Conservation (phyloP, 2,797 vertebrate species). For the Cynodonichthys magdalenae region DNA sequence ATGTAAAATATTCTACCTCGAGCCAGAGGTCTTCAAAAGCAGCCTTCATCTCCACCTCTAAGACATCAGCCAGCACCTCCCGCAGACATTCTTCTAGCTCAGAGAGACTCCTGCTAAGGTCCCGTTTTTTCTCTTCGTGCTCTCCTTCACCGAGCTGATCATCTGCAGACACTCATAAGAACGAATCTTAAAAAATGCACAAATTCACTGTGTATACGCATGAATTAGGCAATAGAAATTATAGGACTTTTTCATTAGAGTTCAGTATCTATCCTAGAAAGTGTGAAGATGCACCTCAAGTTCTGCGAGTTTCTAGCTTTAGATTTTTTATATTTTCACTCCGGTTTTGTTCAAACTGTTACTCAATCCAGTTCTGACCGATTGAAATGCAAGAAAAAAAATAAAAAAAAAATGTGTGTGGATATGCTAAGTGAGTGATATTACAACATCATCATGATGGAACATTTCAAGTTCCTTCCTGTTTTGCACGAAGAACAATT, state of each 20-base stretch:
- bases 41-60: constrained; percentile 92
- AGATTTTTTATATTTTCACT: background rate
- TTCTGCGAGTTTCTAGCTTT: background rate
- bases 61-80: constrained; percentile 85
- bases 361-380: background rate
- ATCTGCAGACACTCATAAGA: constrained; percentile 29
- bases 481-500: constrained; percentile 28
- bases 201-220: background rate
- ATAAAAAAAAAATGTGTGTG: constrained; percentile 1
- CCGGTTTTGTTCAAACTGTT: background rate
- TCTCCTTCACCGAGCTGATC: background rate
- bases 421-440: constrained; percentile 6
- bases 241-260: background rate
- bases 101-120: constrained; percentile 72
- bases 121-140: constrained; percentile 1
- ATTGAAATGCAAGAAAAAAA: background rate
- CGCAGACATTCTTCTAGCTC: constrained; percentile 84
- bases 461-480: constrained; percentile 36
- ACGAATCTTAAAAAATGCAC: background rate
- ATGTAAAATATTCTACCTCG: constrained; percentile 79
- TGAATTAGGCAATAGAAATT: background rate
- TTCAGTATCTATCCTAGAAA: background rate
- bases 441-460: constrained; percentile 13
- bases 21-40: constrained; percentile 87
- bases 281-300: background rate